Evolutionary conservation across 53 echinoderm and acorn worm genomes (phyloP), one percentile per base, ranked within the genome.

Genomic region (Temnopleurus reevesii): DNA sequence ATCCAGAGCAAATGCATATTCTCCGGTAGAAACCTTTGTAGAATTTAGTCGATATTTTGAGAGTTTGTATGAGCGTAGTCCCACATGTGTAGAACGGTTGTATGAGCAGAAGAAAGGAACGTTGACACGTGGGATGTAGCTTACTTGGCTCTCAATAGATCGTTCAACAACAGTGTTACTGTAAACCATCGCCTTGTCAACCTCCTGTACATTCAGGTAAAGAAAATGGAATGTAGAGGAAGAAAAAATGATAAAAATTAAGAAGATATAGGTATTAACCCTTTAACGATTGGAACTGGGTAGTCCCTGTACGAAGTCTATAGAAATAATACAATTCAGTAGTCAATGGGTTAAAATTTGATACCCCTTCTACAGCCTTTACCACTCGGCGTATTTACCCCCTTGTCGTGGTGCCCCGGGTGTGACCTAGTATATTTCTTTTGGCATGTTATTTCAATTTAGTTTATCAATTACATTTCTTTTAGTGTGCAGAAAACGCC

Each of bases 71-170:
- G 83, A 19, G 83, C 6, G 36, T 53, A 53, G 55, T 55, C 57
- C 83, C 12, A 83, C 23, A 7, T 19, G 36, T 23, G 1, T 33
- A 27, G 83, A 55, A 5, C 83, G 83, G 19, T 83, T 83, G 83
- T 83, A 83, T 13, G 56, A 12, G 51, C 83, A 83, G 5, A 31
- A 55, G 23, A 83, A 33, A 12, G 83, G 83, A 12, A 83, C n/a
- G 12, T 56, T 7, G 18, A 83, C 83, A 17, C 31, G 15, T 1
- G 36, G 3, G 2, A 83, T 19, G 2, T 56, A 56, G 18, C 35
- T 56, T 8, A 83, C 41, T 8, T 17, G 41, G 71, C 63, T 63
- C 4, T 71, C 41, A 1, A 41, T 38, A 23, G 13, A n/a, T 41
- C 71, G 36, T 41, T 71, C 71, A 9, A 38, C 71, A 0, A 71